Conservation (phyloP, 1,140 invertebrate species). For the Lepeophtheirus salmonis region DNA sequence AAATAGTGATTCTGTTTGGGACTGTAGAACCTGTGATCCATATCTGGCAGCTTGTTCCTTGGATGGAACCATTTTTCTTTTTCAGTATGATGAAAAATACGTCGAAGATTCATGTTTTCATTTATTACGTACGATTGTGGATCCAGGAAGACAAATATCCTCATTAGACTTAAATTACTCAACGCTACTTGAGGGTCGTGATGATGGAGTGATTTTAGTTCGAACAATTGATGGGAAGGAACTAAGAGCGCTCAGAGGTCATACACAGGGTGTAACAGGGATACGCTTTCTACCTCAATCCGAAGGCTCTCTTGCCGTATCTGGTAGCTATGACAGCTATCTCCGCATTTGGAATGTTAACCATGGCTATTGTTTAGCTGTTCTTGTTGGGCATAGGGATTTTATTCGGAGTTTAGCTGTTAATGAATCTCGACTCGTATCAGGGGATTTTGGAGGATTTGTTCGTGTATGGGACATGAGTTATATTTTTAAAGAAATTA, state of each 20-base stretch:
- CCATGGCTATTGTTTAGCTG: neutral
- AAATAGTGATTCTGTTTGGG: slow-evolving; percentile 1
- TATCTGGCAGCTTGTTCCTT: neutral
- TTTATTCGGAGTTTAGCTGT: neutral
- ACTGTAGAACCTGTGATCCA: slow-evolving; percentile 5
- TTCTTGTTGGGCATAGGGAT: neutral
- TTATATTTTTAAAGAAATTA: neutral
- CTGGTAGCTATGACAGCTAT: slow-evolving; percentile 8
- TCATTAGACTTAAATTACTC: neutral
- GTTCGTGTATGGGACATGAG: neutral
- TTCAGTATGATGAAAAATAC: neutral
- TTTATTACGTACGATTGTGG: neutral
- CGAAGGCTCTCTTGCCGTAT: neutral
- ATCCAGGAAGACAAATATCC: neutral
- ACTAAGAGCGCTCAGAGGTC: neutral
- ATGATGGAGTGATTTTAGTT: slow-evolving; percentile 3
- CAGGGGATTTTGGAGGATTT: slow-evolving; percentile 4
- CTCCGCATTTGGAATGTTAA: slow-evolving; percentile 3
- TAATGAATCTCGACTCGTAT: neutral
- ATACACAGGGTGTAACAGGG: slow-evolving; percentile 5
- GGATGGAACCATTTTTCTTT: neutral
- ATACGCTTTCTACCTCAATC: neutral
- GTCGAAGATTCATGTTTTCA: neutral
- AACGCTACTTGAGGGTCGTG: neutral
- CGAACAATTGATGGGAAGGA: neutral